These are phyloP conservation scores for Drosophila mettleri DNA, from an alignment of 2,888 invertebrate species.

Conservation along the genomic window DNA sequence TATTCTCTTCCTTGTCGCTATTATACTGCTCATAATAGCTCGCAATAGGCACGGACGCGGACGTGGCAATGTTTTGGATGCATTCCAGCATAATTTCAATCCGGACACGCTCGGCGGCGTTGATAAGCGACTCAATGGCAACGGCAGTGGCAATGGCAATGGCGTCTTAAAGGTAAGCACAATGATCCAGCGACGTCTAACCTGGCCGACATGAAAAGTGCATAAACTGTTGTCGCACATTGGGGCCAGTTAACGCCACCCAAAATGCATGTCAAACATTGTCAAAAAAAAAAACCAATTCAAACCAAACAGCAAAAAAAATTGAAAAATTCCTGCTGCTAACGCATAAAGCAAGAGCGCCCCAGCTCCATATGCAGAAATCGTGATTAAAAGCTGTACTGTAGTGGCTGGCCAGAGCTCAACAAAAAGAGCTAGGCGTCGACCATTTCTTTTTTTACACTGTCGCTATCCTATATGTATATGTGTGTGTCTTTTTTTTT, in stretches of 20 bases:
- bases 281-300: not conserved
- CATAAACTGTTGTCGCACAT: conserved; percentile 41
- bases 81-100: conserved; percentile 85
- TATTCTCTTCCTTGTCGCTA: conserved; percentile 89
- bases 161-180: conserved; percentile 82
- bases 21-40: conserved; percentile 90
- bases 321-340: conserved; percentile 36
- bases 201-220: conserved; percentile 52
- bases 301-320: conserved; percentile 14
- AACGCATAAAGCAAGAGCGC: conserved; percentile 35
- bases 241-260: conserved; percentile 48
- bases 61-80: conserved; percentile 85
- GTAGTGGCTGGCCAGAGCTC: conserved; percentile 25
- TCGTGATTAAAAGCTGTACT: conserved; percentile 77
- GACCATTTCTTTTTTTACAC: conserved; percentile 43
- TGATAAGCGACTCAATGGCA: conserved; percentile 85
- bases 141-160: conserved; percentile 66
- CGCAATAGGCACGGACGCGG: conserved; percentile 86
- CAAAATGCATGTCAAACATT: conserved; percentile 71
- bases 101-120: conserved; percentile 85
- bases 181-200: conserved; percentile 18
- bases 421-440: conserved; percentile 39
- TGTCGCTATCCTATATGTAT: conserved; percentile 14
- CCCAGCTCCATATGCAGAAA: conserved; percentile 67
- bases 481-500: conserved; percentile 20